A percentile compares a stretch with the other conserved stretches of the same genome.
These are phyloP conservation scores for Hypercompe scribonia DNA, from an alignment of 2,888 invertebrate genomes.

Conservation along the genomic window DNA sequence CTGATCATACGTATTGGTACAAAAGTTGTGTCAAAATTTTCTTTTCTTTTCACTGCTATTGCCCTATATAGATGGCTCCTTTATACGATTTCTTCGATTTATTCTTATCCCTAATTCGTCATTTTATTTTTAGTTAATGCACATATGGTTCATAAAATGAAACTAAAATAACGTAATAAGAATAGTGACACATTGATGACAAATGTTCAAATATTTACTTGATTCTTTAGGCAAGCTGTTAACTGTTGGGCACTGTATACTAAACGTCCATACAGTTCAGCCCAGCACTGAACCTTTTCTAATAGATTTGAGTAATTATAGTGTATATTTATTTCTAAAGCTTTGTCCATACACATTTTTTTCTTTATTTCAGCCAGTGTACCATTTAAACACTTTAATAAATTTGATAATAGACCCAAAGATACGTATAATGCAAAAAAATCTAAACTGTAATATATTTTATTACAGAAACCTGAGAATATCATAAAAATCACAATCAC, in stretches of 20 bases:
- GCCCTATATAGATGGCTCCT: too few species aligned
- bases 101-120: too few species aligned
- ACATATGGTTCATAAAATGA: too few species aligned
- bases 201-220: neutral
- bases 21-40: too few species aligned
- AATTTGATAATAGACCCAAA: neutral
- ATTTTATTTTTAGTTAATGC: too few species aligned
- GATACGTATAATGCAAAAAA: neutral
- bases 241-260: conserved; percentile 18
- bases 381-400: conserved; percentile 5
- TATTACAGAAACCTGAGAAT: neutral
- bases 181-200: too few species aligned
- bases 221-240: conserved; percentile 2
- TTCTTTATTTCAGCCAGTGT: neutral
- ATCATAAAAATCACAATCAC: neutral
- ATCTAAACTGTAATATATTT: conserved; percentile 5
- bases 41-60: too few species aligned
- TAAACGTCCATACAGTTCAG: conserved; percentile 16
- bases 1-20: too few species aligned
- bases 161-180: too few species aligned
- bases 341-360: neutral
- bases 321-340: neutral
- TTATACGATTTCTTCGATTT: too few species aligned
- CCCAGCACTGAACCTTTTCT: neutral
- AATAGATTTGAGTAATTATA: neutral